A percentile compares a stretch with the other conserved stretches of the same genome.
Evolutionary conservation across 2,888 invertebrate species (phyloP).

Genomic region (Chymomyza amoena): DNA sequence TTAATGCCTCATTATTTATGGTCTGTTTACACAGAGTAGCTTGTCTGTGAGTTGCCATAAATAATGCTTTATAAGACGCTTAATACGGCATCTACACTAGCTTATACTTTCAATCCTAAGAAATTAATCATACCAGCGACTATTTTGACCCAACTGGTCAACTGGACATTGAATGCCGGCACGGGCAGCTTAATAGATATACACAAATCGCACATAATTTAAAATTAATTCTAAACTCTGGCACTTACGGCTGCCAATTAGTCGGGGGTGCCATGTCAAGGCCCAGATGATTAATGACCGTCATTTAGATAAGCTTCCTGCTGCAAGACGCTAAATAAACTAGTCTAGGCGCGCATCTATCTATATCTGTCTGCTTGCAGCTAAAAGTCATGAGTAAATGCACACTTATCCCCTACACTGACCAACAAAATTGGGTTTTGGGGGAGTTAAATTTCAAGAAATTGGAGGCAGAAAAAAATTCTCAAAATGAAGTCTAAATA

Average conservation of each 20-base stretch:
- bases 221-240: conserved; percentile 18
- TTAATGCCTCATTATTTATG: conserved; percentile 56
- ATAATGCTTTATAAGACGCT: background rate
- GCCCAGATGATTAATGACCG: conserved; percentile 40
- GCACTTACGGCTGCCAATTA: conserved; percentile 30
- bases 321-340: conserved; percentile 21
- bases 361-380: conserved; percentile 19
- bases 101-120: conserved; percentile 12
- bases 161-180: conserved; percentile 9
- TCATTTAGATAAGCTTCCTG: conserved; percentile 39
- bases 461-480: too few species aligned
- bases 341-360: background rate
- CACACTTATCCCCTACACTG: background rate
- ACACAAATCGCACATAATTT: conserved; percentile 25
- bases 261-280: conserved; percentile 23
- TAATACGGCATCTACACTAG: background rate
- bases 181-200: background rate
- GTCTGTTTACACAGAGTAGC: background rate
- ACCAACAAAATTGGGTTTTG: background rate
- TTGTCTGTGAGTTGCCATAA: background rate
- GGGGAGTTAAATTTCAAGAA: too few species aligned
- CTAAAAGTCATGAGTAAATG: background rate
- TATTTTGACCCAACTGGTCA: background rate
- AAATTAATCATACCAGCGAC: conserved; percentile 33
- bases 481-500: too few species aligned